Evolutionary conservation across 1,140 invertebrate genomes (phyloP).

Genomic region (Drosophila dunni): DNA sequence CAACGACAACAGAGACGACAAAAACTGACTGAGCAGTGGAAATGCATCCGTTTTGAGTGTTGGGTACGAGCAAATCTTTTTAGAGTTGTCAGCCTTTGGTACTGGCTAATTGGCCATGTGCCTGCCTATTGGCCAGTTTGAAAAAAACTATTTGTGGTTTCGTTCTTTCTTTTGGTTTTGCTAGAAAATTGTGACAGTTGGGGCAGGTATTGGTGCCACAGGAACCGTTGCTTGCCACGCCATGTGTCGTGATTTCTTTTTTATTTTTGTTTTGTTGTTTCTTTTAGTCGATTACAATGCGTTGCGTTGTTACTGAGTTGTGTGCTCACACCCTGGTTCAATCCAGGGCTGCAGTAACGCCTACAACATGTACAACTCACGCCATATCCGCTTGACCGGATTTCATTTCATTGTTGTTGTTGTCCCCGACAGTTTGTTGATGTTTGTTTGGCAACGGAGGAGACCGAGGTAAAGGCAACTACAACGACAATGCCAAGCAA

Average conservation of each 20-base stretch:
- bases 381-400: constrained; percentile 64
- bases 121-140: background rate
- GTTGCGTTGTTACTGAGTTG: constrained; percentile 57
- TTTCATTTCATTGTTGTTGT: constrained; percentile 27
- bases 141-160: background rate
- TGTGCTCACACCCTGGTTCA: constrained; percentile 12
- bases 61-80: constrained; percentile 13
- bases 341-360: constrained; percentile 45
- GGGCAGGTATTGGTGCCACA: constrained; percentile 14
- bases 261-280: constrained; percentile 31
- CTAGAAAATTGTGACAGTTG: constrained; percentile 19
- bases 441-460: constrained; percentile 55
- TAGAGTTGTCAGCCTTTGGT: constrained; percentile 12
- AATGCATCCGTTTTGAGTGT: constrained; percentile 41
- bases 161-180: background rate
- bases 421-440: constrained; percentile 46
- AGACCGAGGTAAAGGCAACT: background rate
- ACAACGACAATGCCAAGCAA: constrained; percentile 51
- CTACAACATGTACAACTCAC: constrained; percentile 72
- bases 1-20: constrained; percentile 31
- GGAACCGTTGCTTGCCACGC: constrained; percentile 75
- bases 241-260: constrained; percentile 75
- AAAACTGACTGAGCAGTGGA: constrained; percentile 55
- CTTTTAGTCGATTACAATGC: constrained; percentile 11
- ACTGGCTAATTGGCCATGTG: constrained; percentile 26